Evolutionary conservation across 1,140 invertebrate genomes (phyloP), one percentile per base, ranked within the genome.

Genomic region (Drosophila persimilis): DNA sequence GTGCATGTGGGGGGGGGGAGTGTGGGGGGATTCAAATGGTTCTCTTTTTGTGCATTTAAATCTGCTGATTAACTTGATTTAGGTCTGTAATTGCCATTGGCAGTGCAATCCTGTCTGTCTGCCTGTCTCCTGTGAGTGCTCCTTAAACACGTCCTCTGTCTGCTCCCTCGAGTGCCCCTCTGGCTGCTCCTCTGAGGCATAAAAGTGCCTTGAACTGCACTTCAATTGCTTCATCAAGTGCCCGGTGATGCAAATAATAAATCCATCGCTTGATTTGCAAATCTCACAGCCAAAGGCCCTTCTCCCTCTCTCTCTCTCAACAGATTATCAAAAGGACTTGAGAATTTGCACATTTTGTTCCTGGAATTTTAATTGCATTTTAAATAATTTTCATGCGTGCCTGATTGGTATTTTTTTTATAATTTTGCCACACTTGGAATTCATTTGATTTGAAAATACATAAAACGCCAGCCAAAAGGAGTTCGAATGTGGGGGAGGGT

Each of bases 21-120:
- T 20, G 24, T 5, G 5, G 20, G n/a, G 46, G 62, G 63, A 41
- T 57, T 24, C 31, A 9, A 31, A 31, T 31, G 7, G 2, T 31
- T 31, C 29, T 41, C 29, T 41, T 55, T 58, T 45, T 57, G 50
- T 77, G 53, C 76, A 84, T 84, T 73, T 80, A 81, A 60, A 80
- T 70, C 60, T 61, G 74, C 48, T 81, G 79, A 83, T 81, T 83
- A 86, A 70, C 72, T 85, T 64, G 62, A 84, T 63, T 80, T 77
- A 56, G 60, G 70, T 65, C 43, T 46, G 20, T 24, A 54, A 24
- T 26, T 26, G 29, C 0, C 31, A 9, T 26, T 35, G 41, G 39
- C 54, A 46, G 15, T 70, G 59, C 53, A 65, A 31, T 73, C 6
- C 35, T 24, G 24, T 43, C 35, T 29, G 48, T 52, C 48, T 45